Base-by-base conservation (phyloP, 2,797 vertebrate species). In the Gouania willdenowi region DNA sequence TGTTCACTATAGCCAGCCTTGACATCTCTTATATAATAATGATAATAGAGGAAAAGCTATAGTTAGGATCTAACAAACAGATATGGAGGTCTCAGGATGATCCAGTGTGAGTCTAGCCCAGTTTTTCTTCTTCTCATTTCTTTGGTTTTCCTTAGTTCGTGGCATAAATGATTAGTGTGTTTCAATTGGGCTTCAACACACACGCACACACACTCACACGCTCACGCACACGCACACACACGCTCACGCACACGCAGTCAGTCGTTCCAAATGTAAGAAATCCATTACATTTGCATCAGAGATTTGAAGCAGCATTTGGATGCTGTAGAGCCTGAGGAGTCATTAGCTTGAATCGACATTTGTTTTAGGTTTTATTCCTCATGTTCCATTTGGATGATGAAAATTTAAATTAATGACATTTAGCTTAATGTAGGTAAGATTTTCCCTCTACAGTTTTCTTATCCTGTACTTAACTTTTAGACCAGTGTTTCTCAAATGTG, bases 21-120 rank as follows among this genome's bases (percentile, higher is more conserved):
- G 53, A 76, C 76, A 62, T 54, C 56, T 74, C 75, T 83, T 80
- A 79, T 58, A 71, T 77, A 78, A 71, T 77, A 78, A 78, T 48
- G 31, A 48, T 75, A 66, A 69, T 47, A 55, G 39, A 42, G 28
- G 46, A 45, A n/a, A n/a, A n/a, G n/a, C n/a, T n/a, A n/a, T n/a
- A 8, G 18, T 20, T 27, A 34, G 30, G 41, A 30, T 29, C 49
- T 11, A 28, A 33, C 36, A 7, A 6, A n/a, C n/a, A n/a, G n/a
- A n/a, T n/a, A n/a, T n/a, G n/a, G n/a, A n/a, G n/a, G n/a, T n/a
- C 11, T 37, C 25, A 10, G n/a, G n/a, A n/a, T 11, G 10, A 24
- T 40, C 9, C n/a, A 5, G 12, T 19, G 33, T 40, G 32, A 62
- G 64, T 55, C 39, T 50, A 37, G 45, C 15, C 26, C 0, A n/a